Base-by-base conservation (phyloP, 2,113 vertebrate species). In the Salvelinus namaycush region DNA sequence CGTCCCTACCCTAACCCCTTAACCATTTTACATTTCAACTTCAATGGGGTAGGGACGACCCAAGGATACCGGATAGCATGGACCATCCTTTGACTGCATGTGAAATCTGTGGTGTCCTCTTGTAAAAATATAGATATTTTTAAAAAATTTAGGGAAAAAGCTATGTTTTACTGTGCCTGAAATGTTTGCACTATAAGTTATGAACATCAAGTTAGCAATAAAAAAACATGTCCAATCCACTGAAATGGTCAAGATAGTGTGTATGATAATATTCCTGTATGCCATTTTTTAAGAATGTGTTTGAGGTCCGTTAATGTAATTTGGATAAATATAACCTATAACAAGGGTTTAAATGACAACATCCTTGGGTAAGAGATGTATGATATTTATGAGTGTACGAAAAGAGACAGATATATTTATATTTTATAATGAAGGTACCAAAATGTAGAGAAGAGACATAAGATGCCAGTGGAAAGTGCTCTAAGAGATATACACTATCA, bases 271-370 rank as follows among this genome's bases (percentile, higher is more conserved):
- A 31, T 12, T 24, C 8, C 5, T 67, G 14, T 29, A 76, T 68
- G 67, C 59, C 0, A 26, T 71, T 70, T 72, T 4, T 49, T 18
- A 7, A 5, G 48, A 27, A 27, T 51, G 18, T 65, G 54, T 73
- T 81, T 24, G 6, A 62, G 59, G 59, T 62, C 16, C 0, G 59
- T 22, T 62, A 62, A n/a, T 62, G 12, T 54, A 1, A 18, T 54
- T 54, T 16, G 51, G n/a, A 62, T 62, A 3, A 22, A 62, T 60
- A 59, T 74, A 49, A 69, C 29, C n/a, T 9, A 44, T 44, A 29
- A 24, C 2, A 79, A 60, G 72, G 5, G 62, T 57, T 76, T 29
- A 73, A 66, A 78, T 26, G 72, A 87, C 87, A 74, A 82, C 87
- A 88, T 70, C 8, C 9, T 48, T 75, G 74, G 60, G 70, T n/a